Percentiles rank a stretch among this genome's conserved stretches.
Conservation (phyloP, 2,888 invertebrate species). For the Colletes collaris region DNA sequence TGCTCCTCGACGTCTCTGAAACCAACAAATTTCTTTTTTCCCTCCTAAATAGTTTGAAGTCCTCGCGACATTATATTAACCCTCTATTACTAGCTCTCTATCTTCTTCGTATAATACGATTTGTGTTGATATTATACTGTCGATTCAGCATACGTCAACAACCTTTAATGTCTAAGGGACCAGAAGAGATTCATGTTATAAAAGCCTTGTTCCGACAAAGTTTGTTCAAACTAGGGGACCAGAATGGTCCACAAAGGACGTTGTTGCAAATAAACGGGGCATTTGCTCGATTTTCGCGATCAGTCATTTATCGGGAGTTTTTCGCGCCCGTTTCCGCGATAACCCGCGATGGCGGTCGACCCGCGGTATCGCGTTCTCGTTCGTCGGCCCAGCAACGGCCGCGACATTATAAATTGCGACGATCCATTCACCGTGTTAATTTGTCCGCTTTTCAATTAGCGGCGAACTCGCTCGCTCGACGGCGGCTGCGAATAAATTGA, state of each 20-base stretch:
- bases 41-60: too few relatives aligned
- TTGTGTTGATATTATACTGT: too few relatives aligned
- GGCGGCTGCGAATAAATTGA: conserved; percentile 66
- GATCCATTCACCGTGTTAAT: conserved; percentile 71
- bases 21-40: too few relatives aligned
- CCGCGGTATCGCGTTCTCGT: conserved; percentile 34
- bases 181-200: too few relatives aligned
- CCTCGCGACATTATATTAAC: too few relatives aligned
- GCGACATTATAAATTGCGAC: conserved; percentile 72
- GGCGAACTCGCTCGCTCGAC: conserved; percentile 61
- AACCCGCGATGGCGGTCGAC: conserved; percentile 22
- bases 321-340: conserved; percentile 27
- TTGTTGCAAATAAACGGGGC: background rate
- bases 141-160: too few relatives aligned
- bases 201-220: too few relatives aligned
- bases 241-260: too few relatives aligned
- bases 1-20: background rate
- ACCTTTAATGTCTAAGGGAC: too few relatives aligned
- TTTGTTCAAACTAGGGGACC: too few relatives aligned
- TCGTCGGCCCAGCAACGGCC: conserved; percentile 33
- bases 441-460: conserved; percentile 76
- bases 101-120: too few relatives aligned
- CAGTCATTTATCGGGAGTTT: conserved; percentile 25
- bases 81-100: too few relatives aligned
- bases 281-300: background rate